Conservation (phyloP, 2,113 vertebrate genomes). For the Platichthys stellatus region DNA sequence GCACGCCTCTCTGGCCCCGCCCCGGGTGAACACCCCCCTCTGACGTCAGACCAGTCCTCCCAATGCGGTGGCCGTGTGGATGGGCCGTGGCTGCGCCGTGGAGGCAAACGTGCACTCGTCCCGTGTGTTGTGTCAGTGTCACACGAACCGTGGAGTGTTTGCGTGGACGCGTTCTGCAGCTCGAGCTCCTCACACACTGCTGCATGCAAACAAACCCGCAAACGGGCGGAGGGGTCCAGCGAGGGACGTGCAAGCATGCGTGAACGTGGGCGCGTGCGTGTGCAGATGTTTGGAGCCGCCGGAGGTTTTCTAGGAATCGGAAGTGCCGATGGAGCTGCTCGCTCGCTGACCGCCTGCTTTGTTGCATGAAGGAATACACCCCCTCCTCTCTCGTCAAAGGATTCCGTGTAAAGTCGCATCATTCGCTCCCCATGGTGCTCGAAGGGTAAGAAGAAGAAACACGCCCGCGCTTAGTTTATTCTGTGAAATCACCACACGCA, state of each 20-base stretch:
- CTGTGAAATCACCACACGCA: neutral
- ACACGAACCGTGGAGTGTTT: conserved; percentile 7
- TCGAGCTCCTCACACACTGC: neutral
- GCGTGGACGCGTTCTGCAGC: neutral
- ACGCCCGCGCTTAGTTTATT: conserved; percentile 1
- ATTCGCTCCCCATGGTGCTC: conserved; percentile 63
- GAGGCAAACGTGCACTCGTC: conserved; percentile 50
- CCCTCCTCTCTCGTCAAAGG: neutral
- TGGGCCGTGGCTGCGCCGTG: conserved; percentile 43
- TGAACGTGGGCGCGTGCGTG: neutral
- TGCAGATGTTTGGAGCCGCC: conserved; percentile 9
- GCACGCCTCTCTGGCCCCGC: conserved; percentile 34
- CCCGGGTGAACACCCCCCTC: conserved; percentile 57
- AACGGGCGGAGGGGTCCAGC: neutral
- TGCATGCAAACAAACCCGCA: neutral
- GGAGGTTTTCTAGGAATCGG: conserved; percentile 30
- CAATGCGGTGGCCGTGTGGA: conserved; percentile 61
- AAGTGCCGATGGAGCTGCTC: conserved; percentile 27
- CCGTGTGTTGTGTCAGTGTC: conserved; percentile 27
- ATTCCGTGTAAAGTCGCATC: neutral
- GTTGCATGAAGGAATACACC: neutral
- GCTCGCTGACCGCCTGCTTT: too few relatives aligned
- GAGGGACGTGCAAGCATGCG: neutral
- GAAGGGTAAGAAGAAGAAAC: conserved; percentile 62
- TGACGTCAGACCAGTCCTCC: conserved; percentile 66